These are phyloP conservation scores for Chloroceryle aenea DNA, from an alignment of 2,113 vertebrate genomes.

Conservation along the genomic window DNA sequence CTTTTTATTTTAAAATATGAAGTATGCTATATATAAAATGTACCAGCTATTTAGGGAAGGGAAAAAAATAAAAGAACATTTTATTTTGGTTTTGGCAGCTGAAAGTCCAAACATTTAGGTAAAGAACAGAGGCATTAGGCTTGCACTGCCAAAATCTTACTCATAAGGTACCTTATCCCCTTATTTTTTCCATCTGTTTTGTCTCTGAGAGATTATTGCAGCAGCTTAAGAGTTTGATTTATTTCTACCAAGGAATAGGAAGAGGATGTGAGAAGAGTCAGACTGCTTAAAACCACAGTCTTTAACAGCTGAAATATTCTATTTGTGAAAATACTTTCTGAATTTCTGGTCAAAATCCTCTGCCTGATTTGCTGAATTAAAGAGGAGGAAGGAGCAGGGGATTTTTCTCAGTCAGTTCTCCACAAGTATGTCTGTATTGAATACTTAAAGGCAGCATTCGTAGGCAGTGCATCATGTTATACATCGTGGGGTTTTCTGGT, in stretches of 20 bases:
- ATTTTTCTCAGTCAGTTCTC: background rate
- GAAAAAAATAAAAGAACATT: background rate
- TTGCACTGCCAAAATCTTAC: conserved; percentile 16
- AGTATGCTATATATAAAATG: background rate
- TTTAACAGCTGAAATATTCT: conserved; percentile 30
- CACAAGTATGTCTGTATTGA: background rate
- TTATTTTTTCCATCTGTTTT: conserved; percentile 47
- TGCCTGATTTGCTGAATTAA: conserved; percentile 10
- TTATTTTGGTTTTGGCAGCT: background rate
- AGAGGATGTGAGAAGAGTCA: background rate
- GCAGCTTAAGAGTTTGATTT: conserved; percentile 1
- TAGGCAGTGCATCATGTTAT: background rate
- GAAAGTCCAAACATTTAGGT: conserved; percentile 23
- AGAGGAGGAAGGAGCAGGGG: background rate
- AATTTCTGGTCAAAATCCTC: conserved; percentile 10
- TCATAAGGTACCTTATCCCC: background rate
- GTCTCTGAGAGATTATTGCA: conserved; percentile 12
- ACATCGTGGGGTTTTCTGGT: background rate
- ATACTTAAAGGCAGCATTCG: conserved; percentile 4
- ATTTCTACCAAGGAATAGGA: background rate
- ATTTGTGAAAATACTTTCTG: conserved; percentile 1
- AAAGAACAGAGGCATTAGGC: background rate
- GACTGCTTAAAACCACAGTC: background rate
- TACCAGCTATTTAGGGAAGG: background rate
- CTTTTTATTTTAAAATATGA: background rate